phyloP scores from a whole-genome alignment of 2,888 invertebrate genomes.

The Synanthedon formicaeformis region DNA sequence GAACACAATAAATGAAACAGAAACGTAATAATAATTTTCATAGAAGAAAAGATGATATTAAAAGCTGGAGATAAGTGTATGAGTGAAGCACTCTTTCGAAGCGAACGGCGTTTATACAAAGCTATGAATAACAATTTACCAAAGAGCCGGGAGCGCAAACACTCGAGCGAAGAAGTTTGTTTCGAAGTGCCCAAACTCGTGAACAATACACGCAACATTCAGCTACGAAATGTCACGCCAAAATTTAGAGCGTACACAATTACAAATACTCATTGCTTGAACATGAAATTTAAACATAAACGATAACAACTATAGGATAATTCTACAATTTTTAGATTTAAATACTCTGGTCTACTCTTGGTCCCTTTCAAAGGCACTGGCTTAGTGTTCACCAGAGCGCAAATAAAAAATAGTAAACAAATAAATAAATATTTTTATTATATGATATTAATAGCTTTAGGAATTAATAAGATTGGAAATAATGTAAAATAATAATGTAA shows the following conservation, averaged over 20 bases:
- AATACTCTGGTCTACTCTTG: no score
- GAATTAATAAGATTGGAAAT: no score
- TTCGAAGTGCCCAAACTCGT: conserved; percentile 61
- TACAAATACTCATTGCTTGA: no score
- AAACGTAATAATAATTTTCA: conserved; percentile 42
- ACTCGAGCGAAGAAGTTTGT: conserved; percentile 64
- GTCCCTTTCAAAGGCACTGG: no score
- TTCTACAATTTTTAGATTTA: no score
- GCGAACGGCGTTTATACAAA: conserved; percentile 55
- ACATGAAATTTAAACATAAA: no score
- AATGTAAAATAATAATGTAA: no score
- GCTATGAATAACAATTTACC: conserved; percentile 69
- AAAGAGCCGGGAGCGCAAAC: conserved; percentile 62
- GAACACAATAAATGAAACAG: conserved; percentile 21
- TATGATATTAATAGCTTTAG: no score
- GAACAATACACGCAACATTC: conserved; percentile 51
- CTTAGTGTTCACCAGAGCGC: no score
- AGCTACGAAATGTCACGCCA: conserved; percentile 33
- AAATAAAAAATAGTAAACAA: no score
- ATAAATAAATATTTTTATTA: no score
- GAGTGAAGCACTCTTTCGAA: conserved; percentile 60
- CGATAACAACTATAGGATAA: no score
- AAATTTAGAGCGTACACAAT: conserved; percentile 1
- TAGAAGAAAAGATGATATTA: conserved; percentile 50
- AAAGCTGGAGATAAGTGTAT: conserved; percentile 48